These are phyloP conservation scores for Aspiorhynchus laticeps DNA, from an alignment of 2,113 vertebrate genomes.

Conservation along the genomic window DNA sequence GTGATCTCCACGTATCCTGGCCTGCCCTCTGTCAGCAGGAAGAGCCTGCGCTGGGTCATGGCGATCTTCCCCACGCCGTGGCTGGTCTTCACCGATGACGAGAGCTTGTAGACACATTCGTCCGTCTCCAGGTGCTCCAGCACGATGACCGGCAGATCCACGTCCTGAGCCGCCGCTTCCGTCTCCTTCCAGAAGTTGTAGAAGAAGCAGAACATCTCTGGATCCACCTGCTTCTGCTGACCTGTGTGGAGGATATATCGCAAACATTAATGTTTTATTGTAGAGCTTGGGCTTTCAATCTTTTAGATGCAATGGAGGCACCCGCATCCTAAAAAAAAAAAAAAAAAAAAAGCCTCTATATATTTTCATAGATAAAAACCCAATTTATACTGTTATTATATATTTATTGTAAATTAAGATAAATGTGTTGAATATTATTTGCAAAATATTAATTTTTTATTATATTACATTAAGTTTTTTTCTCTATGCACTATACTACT, in stretches of 20 bases:
- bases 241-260: conserved; percentile 70
- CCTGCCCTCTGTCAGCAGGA: conserved; percentile 86
- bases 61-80: conserved; percentile 93
- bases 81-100: conserved; percentile 90
- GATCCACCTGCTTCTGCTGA: conserved; percentile 94
- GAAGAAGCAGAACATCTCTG: conserved; percentile 90
- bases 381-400: background rate
- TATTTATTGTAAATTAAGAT: no score
- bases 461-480: background rate
- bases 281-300: background rate
- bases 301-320: background rate
- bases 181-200: conserved; percentile 98
- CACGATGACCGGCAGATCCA: conserved; percentile 81
- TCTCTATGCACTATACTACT: background rate
- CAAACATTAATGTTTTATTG: background rate
- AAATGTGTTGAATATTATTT: background rate
- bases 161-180: conserved; percentile 89
- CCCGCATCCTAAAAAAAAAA: background rate
- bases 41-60: conserved; percentile 93
- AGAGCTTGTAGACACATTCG: conserved; percentile 94
- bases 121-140: conserved; percentile 83
- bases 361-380: background rate
- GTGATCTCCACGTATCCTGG: conserved; percentile 88
- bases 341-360: background rate
- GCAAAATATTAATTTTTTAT: no score